phyloP scores from a whole-genome alignment of 2,113 vertebrate species.

The Solea solea region DNA sequence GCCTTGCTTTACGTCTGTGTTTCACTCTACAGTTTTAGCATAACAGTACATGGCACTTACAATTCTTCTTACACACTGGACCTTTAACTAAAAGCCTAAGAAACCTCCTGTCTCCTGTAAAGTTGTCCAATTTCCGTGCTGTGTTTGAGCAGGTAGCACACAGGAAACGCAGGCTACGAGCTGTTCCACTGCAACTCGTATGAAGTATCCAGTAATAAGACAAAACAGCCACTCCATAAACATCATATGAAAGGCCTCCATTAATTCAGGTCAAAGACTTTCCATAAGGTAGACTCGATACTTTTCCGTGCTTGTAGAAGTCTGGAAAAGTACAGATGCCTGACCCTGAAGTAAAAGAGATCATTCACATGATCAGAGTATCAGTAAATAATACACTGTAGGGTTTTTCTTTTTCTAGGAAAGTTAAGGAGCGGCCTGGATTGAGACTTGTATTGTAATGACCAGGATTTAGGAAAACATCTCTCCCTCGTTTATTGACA shows the following conservation, averaged over 20 bases:
- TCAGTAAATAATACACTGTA: background rate
- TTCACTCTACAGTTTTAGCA: no score
- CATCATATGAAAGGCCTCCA: conserved; percentile 50
- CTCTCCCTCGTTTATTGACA: background rate
- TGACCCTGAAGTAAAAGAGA: conserved; percentile 40
- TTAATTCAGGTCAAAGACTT: conserved; percentile 52
- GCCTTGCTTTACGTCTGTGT: no score
- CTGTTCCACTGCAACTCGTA: conserved; percentile 23
- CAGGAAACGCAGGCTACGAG: conserved; percentile 32
- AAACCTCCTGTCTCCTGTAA: background rate
- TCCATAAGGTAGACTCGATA: conserved; percentile 28
- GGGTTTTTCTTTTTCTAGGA: conserved; percentile 14
- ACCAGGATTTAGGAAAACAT: no score
- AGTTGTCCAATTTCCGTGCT: background rate
- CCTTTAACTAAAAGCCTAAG: background rate
- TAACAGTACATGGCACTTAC: no score
- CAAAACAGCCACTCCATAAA: conserved; percentile 33
- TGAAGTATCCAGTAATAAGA: conserved; percentile 9
- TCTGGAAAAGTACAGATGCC: conserved; percentile 42
- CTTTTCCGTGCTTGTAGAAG: conserved; percentile 44
- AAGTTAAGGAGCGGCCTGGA: background rate
- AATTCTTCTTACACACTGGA: background rate
- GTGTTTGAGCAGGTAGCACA: conserved; percentile 18
- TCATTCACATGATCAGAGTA: conserved; percentile 40
- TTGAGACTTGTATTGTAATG: background rate